A percentile compares a stretch with the other conserved stretches of the same genome.
phyloP scores from a whole-genome alignment of 2,797 vertebrate species.

The Momotus momota region DNA sequence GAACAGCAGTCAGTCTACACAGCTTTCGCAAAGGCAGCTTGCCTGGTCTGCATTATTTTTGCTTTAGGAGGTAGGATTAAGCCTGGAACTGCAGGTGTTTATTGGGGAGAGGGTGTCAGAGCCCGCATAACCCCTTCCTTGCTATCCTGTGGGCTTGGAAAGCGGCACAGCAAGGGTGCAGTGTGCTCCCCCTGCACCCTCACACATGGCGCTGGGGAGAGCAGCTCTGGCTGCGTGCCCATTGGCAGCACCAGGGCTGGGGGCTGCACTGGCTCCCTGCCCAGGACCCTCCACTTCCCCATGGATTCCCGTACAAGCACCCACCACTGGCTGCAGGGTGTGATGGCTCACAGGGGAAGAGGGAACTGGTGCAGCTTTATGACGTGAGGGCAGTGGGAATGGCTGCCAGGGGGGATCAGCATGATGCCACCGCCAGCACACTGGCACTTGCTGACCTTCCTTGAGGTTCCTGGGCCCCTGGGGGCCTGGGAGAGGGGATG shows the following conservation, averaged over 20 bases:
- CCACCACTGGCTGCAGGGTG: accelerated
- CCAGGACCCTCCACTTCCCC: accelerated
- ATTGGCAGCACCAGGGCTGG: accelerated
- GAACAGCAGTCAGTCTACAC: accelerated
- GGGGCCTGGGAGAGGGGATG: not conserved
- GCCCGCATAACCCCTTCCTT: not conserved
- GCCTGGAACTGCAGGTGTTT: not conserved
- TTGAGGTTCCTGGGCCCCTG: not conserved
- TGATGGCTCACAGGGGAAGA: not conserved
- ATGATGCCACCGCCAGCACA: accelerated
- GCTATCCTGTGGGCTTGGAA: accelerated
- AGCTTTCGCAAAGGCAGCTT: not conserved
- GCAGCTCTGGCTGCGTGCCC: accelerated
- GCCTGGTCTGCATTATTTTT: not conserved
- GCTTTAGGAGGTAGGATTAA: not conserved
- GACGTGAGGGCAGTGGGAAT: accelerated
- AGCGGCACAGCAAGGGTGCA: not conserved
- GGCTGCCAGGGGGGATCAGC: not conserved
- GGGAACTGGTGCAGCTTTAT: accelerated
- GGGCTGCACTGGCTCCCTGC: accelerated
- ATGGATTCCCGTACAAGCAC: accelerated
- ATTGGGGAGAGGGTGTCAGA: too few species aligned
- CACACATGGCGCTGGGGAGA: accelerated
- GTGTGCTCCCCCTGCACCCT: accelerated
- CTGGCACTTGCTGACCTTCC: not conserved